Base-by-base conservation (phyloP, 1,140 invertebrate species). In the Mizuhopecten yessoensis region DNA sequence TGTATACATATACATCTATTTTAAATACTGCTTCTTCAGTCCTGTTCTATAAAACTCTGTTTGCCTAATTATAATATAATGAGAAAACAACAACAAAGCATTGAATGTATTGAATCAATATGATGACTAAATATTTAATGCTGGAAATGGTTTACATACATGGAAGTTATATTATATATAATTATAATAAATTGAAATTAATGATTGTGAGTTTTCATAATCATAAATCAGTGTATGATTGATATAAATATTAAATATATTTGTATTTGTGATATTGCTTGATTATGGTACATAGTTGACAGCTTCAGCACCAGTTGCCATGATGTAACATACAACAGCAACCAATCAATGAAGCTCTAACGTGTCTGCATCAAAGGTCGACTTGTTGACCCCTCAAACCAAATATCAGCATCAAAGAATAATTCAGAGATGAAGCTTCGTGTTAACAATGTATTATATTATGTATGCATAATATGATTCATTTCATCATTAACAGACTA, bases 331-430 rank as follows among this genome's bases (percentile, higher is more conserved):
- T n/a, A n/a, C 57, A 75, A 75, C 57, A 75, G 57, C 29, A 29
- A 75, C 57, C 57, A 75, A 75, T 75, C 57, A 75, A 75, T 75
- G 57, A 75, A 75, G 57, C 57, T 75, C 57, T 75, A 75, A 75
- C 57, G 57, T 75, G 57, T 75, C 57, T 75, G 57, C 57, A 75
- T 75, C 57, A 75, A n/a, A 75, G 57, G 57, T 75, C 57, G 11
- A 75, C 57, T 29, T 75, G 57, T 29, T 29, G 57, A 29, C 57
- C 57, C 23, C 57, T 29, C 57, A 75, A 75, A 75, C 57, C 23
- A 75, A 75, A 75, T 75, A 75, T 29, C 57, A 75, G 57, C n/a
- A 29, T 17, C n/a, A 75, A 29, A 17, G 23, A 75, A 75, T 2
- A 75, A 5, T 75, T 75, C 5, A 29, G 9, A 5, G 3, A 11